phyloP scores from a whole-genome alignment of 2,888 invertebrate genomes.

The Imbricaverruca yamaguchii region DNA sequence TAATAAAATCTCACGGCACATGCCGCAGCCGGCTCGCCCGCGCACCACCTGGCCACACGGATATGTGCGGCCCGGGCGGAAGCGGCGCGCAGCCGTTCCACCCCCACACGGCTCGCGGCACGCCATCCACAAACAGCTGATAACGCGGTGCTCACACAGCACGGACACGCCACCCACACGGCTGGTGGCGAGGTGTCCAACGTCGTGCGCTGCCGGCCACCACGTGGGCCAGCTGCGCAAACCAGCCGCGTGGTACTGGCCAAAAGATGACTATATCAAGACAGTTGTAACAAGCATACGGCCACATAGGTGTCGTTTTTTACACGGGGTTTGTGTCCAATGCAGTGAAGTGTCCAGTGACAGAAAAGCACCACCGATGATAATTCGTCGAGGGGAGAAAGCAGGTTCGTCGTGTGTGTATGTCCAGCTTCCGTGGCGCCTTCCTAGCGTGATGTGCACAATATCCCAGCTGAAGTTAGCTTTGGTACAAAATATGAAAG shows the following conservation, averaged over 20 bases:
- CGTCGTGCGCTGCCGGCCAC: no score
- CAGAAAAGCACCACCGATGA: no score
- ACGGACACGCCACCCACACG: background rate
- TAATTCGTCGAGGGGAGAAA: no score
- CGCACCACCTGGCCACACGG: background rate
- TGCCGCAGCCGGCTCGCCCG: background rate
- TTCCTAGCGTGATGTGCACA: no score
- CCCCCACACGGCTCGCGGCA: background rate
- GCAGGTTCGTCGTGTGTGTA: no score
- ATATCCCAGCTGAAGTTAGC: no score
- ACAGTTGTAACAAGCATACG: background rate
- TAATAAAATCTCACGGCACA: constrained; percentile 14
- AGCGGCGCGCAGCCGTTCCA: background rate
- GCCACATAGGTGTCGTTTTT: background rate
- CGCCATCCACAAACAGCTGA: background rate
- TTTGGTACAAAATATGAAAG: no score
- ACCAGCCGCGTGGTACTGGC: background rate
- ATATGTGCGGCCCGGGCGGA: background rate
- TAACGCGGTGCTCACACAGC: background rate
- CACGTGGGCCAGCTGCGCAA: background rate
- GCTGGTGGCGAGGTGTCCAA: no score
- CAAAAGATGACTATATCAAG: background rate
- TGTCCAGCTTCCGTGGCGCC: no score
- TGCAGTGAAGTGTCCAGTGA: no score
- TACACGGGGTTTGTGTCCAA: no score